Conservation (phyloP, 2,113 vertebrate species). For the Numida meleagris region DNA sequence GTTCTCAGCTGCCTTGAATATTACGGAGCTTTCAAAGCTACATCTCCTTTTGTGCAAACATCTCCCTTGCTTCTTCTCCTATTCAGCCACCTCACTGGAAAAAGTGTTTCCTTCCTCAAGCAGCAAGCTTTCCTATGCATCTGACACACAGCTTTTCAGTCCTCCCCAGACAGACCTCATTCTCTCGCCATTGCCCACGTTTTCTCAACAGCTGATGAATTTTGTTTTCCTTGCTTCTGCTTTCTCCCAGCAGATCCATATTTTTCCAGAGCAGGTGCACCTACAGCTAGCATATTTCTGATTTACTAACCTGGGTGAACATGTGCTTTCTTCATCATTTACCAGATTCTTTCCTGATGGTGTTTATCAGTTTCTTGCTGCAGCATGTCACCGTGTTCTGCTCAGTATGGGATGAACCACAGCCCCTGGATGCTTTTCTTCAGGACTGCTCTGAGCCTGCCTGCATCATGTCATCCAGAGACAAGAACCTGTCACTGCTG, state of each 20-base stretch:
- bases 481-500: neutral
- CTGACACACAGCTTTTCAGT: neutral
- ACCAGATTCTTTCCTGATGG: neutral
- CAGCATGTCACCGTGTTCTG: accelerated
- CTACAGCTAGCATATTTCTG: neutral
- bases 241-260: neutral
- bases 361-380: neutral
- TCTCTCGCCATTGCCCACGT: neutral
- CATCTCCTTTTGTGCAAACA: neutral
- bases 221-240: neutral
- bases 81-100: neutral
- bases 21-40: neutral
- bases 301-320: neutral
- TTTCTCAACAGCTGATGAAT: neutral
- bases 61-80: neutral
- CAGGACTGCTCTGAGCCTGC: neutral
- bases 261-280: neutral
- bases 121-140: neutral
- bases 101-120: neutral
- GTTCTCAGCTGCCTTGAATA: neutral
- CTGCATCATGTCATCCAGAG: neutral
- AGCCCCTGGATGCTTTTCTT: neutral
- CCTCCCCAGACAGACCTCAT: neutral
- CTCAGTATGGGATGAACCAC: neutral
- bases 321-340: neutral